These are phyloP conservation scores for Clarias macrocephalus DNA, from an alignment of 2,113 vertebrate species.

Conservation along the genomic window DNA sequence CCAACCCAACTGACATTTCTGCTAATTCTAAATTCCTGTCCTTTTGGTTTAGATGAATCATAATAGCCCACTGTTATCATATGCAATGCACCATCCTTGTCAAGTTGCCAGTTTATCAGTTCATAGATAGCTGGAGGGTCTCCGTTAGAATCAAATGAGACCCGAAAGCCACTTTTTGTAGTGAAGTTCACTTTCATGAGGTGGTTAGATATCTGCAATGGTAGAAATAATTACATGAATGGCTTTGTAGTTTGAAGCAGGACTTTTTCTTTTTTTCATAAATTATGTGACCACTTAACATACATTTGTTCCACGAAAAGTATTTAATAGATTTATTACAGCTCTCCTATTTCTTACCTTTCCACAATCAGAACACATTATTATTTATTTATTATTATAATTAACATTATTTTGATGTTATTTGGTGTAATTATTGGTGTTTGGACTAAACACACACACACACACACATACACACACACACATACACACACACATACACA, in stretches of 20 bases:
- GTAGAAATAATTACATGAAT: neutral
- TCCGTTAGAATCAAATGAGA: constrained; percentile 68
- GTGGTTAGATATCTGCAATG: constrained; percentile 57
- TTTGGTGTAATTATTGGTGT: no score
- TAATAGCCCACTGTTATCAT: constrained; percentile 64
- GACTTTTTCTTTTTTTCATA: neutral
- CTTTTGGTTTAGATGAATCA: constrained; percentile 60
- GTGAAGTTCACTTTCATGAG: constrained; percentile 64
- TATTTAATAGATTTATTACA: neutral
- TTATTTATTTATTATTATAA: no score
- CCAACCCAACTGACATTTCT: constrained; percentile 63
- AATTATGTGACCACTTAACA: neutral
- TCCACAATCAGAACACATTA: neutral
- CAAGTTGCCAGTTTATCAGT: constrained; percentile 68
- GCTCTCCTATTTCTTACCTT: neutral
- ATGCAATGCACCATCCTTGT: constrained; percentile 42
- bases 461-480: neutral
- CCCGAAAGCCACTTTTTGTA: constrained; percentile 58
- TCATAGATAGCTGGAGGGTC: constrained; percentile 68
- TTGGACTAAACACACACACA: neutral
- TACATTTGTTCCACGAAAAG: neutral
- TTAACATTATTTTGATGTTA: neutral
- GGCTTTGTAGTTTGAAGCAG: neutral
- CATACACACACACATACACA: no score
- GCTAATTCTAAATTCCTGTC: constrained; percentile 57